Base-by-base conservation (phyloP, 2,888 invertebrate genomes). In the Oeneis ivallda region DNA sequence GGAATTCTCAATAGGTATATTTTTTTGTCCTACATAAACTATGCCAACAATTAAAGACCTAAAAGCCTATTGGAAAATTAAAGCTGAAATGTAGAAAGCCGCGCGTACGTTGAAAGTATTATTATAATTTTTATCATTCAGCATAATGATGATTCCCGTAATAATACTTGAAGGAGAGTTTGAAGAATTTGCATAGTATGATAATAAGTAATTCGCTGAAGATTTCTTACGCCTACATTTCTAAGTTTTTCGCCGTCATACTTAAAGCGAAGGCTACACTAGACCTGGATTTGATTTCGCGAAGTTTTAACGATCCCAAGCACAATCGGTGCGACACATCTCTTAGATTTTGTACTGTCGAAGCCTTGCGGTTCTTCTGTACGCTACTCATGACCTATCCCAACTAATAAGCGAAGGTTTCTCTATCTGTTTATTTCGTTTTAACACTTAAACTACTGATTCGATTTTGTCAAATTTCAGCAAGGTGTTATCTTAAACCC, bases 221-320 rank as follows among this genome's bases (percentile, higher is more conserved):
- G 59, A 59, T 58, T 58, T 53, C 37, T 7, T 47, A 61, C 43
- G 19, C 56, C 45, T 68, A 62, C 59, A 49, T 62, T 56, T 61
- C 67, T 50, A 70, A 73, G 73, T 76, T 74, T 73, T 74, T 37
- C 43, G 10, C 32, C 19, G 41, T 50, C n/a, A 37, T 59, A 60
- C 62, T 59, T 45, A 17, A 45, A 9, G 45, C 45, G n/a, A 45
- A 45, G 15, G 17, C 45, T n/a, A 45, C 45, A 45, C 15, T 45
- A 15, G 43, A n/a, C 7, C 26, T 5, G 26, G 2, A 26, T 26
- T 26, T 26, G 26, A 26, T 26, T 26, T 26, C 5, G 26, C 26
- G 26, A 26, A 26, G 26, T 26, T 26, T 26, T 26, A 26, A 26
- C 26, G 26, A 4, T 26, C 26, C 5, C 1, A 0, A 26, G 26